Evolutionary conservation across 2,113 vertebrate genomes (phyloP).

Genomic region (Lota lota): DNA sequence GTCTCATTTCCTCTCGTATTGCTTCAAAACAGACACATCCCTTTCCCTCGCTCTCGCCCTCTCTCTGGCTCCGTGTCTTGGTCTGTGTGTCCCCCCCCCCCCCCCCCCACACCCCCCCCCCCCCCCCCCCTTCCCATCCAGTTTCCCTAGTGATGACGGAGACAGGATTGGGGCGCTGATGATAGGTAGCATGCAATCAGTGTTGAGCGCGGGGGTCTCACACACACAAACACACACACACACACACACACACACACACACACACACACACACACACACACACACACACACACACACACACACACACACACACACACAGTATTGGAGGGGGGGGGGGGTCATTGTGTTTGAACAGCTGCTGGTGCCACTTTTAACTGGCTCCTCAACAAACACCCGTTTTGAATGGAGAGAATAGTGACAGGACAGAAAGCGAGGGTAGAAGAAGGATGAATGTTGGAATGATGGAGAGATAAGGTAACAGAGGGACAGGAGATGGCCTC

Average conservation of each 20-base stretch:
- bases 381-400: slow-evolving; percentile 59
- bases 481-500: not conserved
- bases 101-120: not conserved
- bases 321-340: slow-evolving; percentile 29
- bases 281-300: slow-evolving; percentile 8
- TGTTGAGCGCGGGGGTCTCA: slow-evolving; percentile 21
- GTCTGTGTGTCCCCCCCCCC: not conserved
- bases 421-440: slow-evolving; percentile 24
- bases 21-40: no score
- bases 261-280: slow-evolving; percentile 10
- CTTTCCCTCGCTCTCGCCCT: not conserved
- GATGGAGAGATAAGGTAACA: not conserved
- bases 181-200: slow-evolving; percentile 41
- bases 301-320: slow-evolving; percentile 3
- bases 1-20: no score
- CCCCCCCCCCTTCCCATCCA: slow-evolving; percentile 3
- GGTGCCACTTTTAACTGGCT: slow-evolving; percentile 65
- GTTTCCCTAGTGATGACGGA: slow-evolving; percentile 46
- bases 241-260: slow-evolving; percentile 13
- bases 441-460: not conserved
- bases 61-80: not conserved
- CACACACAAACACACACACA: slow-evolving; percentile 7
- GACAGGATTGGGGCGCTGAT: slow-evolving; percentile 27
- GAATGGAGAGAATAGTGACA: slow-evolving; percentile 43
- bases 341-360: slow-evolving; percentile 74